Base-by-base conservation (phyloP, 2,888 invertebrate genomes). In the Bellardia pandia region DNA sequence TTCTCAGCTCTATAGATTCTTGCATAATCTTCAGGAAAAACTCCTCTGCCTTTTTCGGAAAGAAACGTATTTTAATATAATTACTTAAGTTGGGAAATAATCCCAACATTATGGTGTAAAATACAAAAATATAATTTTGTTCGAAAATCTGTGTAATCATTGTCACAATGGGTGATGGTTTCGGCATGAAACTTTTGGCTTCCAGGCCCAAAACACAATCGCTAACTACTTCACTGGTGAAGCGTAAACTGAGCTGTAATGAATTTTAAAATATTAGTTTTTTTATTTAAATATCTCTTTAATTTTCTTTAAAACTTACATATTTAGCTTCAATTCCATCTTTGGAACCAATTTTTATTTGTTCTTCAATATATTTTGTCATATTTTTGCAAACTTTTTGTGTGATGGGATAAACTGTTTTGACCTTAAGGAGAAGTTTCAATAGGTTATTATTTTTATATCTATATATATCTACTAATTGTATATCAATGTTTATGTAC, bases 31-130 rank as follows among this genome's bases (percentile, higher is more conserved):
- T 82, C 0, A 88, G 64, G 40, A 93, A 93, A 72, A 91, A 93
- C 0, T 53, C 9, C 40, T 92, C 98, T 90, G 98, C 98, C 0
- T 94, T 95, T 0, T 92, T 94, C 0, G 90, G 88, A 0, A 93
- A 69, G 56, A 92, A 90, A 5, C 90, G 90, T 0, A 89, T 33
- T n/a, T 90, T 92, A n/a, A 88, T 88, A 2, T 92, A 13, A 0
- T 85, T 71, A 0, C 72, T 79, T 0, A 94, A 16, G 0, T 71
- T 16, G 16, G 93, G 93, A 51, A 92, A 89, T 1, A 91, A 86
- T 23, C 90, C 90, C 14, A 90, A 51, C 1, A 92, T 1, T 0
- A 91, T 58, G 11, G 90, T 88, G 71, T 90, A 91, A 0, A 91
- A 0, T 0, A 90, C 14, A 5, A 92, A 72, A 0, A 84, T n/a